Evolutionary conservation across 2,888 invertebrate genomes (phyloP).

Genomic region (Idaea dimidiata): DNA sequence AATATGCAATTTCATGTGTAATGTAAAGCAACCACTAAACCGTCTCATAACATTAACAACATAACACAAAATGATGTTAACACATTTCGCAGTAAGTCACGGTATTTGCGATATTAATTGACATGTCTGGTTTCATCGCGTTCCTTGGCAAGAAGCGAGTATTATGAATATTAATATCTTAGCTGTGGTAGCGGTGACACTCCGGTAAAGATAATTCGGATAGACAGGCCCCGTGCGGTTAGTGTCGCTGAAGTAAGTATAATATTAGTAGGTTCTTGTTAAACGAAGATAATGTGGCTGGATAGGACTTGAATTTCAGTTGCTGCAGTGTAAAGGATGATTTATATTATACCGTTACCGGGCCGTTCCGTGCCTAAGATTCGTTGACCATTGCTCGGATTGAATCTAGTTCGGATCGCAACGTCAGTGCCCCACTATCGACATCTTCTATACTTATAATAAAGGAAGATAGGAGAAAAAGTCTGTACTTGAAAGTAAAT

Average conservation of each 20-base stretch:
- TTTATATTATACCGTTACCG: too few species aligned
- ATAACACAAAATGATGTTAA: slow-evolving; percentile 9
- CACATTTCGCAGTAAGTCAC: neutral
- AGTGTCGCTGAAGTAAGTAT: neutral
- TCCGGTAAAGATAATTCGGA: slow-evolving; percentile 62
- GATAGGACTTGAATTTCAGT: neutral
- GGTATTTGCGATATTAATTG: slow-evolving; percentile 42
- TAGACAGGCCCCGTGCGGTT: slow-evolving; percentile 48
- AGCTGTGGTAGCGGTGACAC: slow-evolving; percentile 57
- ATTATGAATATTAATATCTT: slow-evolving; percentile 58
- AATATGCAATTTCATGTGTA: too few species aligned
- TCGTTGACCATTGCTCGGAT: too few species aligned
- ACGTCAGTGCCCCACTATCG: too few species aligned
- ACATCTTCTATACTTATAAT: too few species aligned
- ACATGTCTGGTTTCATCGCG: slow-evolving; percentile 40
- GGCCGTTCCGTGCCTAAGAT: too few species aligned
- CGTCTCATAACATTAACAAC: neutral
- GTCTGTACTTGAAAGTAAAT: too few species aligned
- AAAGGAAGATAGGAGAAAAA: too few species aligned
- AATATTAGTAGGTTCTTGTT: neutral
- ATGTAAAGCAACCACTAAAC: neutral
- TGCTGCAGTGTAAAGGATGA: neutral
- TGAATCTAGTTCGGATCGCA: too few species aligned
- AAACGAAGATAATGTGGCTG: neutral
- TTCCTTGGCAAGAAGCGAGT: slow-evolving; percentile 35